Base-by-base conservation (phyloP, 2,113 vertebrate species). In the Poeciliopsis turrubarensis region DNA sequence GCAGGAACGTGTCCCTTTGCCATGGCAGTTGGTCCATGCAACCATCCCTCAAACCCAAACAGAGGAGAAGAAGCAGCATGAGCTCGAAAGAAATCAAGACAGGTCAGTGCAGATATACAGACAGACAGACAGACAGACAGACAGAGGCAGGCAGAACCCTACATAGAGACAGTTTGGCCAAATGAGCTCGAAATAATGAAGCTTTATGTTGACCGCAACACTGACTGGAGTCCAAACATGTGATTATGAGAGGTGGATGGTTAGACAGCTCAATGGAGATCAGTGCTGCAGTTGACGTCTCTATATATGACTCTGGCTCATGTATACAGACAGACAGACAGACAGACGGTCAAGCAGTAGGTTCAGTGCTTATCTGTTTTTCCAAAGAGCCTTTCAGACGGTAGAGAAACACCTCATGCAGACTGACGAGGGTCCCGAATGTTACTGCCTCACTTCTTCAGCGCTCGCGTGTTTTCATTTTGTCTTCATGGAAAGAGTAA, bases 311-410 rank as follows among this genome's bases (percentile, higher is more conserved):
- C 90, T 90, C 89, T 89, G 87, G 78, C 77, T 76, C 73, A 75
- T 75, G 79, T 85, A 89, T 79, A 90, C 86, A 83, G 75, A 91
- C 90, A 87, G 87, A 91, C 87, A 80, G 57, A 91, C 86, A 90
- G 89, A 91, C 90, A 89, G 86, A 91, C 87, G 82, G 93, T 94
- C 93, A 94, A 95, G 94, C 93, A 87, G 91, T 93, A 89, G 93
- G 91, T 94, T 93, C 90, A 92, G 93, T 93, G 91, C 92, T 94
- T 91, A 91, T 94, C 91, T 93, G 93, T 95, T 95, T 95, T 95
- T 95, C 92, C 94, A 94, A 93, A 92, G 93, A 87, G 87, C 89
- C 88, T 87, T 87, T 87, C 88, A 82, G 91, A 92, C 89, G 79
- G 78, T 82, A 93, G 90, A 88, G 93, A 86, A 88, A 91, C 78